Evolutionary conservation across 2,113 vertebrate genomes (phyloP), one percentile per base, ranked within the genome.

Genomic region (Carassius carassius): DNA sequence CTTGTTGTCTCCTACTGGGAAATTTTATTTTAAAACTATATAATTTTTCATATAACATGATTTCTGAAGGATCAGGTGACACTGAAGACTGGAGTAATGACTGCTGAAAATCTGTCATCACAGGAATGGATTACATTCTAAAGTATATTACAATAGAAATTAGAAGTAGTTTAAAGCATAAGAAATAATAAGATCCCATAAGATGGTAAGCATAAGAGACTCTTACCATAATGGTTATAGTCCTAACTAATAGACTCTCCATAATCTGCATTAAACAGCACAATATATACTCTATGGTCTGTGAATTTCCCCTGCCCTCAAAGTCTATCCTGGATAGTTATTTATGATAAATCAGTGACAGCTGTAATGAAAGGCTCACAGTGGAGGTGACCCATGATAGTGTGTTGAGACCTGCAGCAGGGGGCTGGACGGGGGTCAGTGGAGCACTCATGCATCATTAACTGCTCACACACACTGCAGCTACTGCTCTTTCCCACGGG

Each of bases 401-500:
- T 44, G 10, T 44, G 44, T 9, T 44, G 44, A 44, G 44, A 12
- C 44, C 44, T 47, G 44, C 44, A 47, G 44, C 44, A 12, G 44
- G 44, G 44, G 44, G 44, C 44, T 47, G 44, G 44, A 47, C 44
- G 35, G 23, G 17, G 44, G 69, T 81, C 44, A 81, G 14, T 51
- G 25, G 62, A 69, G 54, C 44, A 65, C 78, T 81, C 79, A 35
- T 69, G 79, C 79, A 51, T 69, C 70, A 85, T 47, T 87, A 83
- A 72, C 25, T 11, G 2, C 8, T 79, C 76, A 32, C 85, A 72
- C 37, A 63, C 70, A 25, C 87, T 89, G 87, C 89, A 88, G 86
- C 84, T 88, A 88, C 84, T 62, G 72, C 89, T 80, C 83, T 89
- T 93, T 93, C 91, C 91, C 93, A 93, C 90, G 87, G 90, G 92